phyloP scores from a whole-genome alignment of 2,797 vertebrate genomes.

The Hafferia zeledoni region DNA sequence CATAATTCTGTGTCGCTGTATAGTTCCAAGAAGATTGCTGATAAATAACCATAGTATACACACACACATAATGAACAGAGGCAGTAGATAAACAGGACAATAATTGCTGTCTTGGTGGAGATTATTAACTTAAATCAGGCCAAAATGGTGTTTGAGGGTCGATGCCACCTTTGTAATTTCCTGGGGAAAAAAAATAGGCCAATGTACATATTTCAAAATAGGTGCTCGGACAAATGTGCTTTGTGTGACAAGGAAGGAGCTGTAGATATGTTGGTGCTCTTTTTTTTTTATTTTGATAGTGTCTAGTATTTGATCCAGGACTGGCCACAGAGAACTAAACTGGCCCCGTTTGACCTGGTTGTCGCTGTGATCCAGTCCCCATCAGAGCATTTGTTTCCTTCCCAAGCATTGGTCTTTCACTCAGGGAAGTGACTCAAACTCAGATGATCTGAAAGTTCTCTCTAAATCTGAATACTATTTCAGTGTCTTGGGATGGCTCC shows the following conservation, averaged over 20 bases:
- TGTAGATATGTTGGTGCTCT: background rate
- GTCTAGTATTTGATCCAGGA: background rate
- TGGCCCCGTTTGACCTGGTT: background rate
- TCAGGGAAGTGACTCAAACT: background rate
- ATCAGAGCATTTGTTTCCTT: background rate
- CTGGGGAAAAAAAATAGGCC: background rate
- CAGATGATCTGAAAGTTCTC: background rate
- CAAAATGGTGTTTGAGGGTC: background rate
- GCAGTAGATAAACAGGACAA: background rate
- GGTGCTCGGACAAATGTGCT: background rate
- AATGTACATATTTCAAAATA: background rate
- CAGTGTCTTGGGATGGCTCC: background rate
- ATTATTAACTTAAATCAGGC: slow-evolving; percentile 6
- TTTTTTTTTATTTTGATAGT: background rate
- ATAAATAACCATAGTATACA: slow-evolving; percentile 3
- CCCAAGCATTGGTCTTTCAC: background rate
- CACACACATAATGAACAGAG: background rate
- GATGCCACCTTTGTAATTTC: slow-evolving; percentile 9
- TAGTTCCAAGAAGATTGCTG: slow-evolving; percentile 16
- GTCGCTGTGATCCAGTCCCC: accelerated
- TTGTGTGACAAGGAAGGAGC: background rate
- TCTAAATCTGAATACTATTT: background rate
- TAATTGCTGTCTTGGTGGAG: background rate
- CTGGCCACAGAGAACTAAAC: background rate
- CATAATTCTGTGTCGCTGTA: background rate